These are phyloP conservation scores for Leuciscus idus DNA, from an alignment of 2,113 vertebrate genomes.

Conservation along the genomic window DNA sequence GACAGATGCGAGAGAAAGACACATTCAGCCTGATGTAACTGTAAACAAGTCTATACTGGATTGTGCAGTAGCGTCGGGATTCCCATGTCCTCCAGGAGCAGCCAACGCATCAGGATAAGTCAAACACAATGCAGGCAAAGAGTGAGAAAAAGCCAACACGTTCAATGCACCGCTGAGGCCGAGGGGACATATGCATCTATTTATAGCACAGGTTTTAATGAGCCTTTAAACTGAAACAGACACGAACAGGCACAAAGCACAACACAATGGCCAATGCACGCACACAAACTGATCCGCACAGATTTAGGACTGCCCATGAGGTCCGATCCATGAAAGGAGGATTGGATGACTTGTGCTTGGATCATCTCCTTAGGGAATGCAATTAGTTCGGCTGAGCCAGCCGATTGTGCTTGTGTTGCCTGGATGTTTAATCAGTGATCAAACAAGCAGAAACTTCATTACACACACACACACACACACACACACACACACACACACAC, in stretches of 20 bases:
- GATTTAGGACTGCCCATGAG: conserved; percentile 28
- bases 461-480: conserved; percentile 29
- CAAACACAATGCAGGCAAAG: background rate
- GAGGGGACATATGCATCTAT: conserved; percentile 52
- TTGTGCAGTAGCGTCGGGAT: conserved; percentile 30
- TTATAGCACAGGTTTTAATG: conserved; percentile 57
- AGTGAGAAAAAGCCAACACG: conserved; percentile 17
- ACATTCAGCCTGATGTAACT: background rate
- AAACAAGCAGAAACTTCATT: conserved; percentile 42
- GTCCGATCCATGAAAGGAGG: conserved; percentile 28
- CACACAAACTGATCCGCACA: conserved; percentile 21
- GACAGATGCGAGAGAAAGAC: conserved; percentile 40
- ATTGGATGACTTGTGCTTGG: conserved; percentile 47
- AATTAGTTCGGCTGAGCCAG: conserved; percentile 54
- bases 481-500: conserved; percentile 12
- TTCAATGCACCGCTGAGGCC: conserved; percentile 25
- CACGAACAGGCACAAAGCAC: conserved; percentile 27
- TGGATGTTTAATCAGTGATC: conserved; percentile 45
- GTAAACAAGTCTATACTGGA: conserved; percentile 28
- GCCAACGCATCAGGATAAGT: background rate
- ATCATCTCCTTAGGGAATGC: conserved; percentile 54
- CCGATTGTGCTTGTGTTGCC: conserved; percentile 33
- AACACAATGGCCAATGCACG: conserved; percentile 14
- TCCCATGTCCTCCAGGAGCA: conserved; percentile 31
- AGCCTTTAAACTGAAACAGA: conserved; percentile 45